phyloP scores from a whole-genome alignment of 2,797 vertebrate species.

The Darevskia mixta region DNA sequence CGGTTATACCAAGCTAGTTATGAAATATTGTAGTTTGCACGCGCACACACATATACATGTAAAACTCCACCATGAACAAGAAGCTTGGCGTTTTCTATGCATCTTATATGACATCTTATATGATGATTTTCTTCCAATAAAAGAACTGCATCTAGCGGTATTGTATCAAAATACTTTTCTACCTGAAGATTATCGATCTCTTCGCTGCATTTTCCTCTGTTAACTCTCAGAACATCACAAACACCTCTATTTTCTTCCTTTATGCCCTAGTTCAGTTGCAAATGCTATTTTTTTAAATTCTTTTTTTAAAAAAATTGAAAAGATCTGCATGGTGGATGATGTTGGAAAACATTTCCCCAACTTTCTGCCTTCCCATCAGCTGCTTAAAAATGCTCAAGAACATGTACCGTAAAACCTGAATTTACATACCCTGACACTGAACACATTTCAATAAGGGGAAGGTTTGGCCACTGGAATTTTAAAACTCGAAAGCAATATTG shows the following conservation, averaged over 20 bases:
- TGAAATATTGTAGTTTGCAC: not conserved
- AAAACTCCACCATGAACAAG: constrained; percentile 12
- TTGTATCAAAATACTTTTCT: not conserved
- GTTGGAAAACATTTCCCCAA: not conserved
- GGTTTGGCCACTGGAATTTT: not conserved
- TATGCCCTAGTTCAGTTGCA: not conserved
- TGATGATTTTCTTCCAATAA: constrained; percentile 7
- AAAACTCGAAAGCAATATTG: constrained; percentile 29
- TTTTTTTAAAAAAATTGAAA: not conserved
- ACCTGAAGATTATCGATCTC: not conserved
- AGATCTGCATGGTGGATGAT: not conserved
- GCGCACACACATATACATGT: not conserved
- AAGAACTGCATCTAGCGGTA: not conserved
- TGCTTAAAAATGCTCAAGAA: not conserved
- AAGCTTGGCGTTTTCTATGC: constrained; percentile 30
- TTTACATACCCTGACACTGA: not conserved
- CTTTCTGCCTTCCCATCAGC: not conserved
- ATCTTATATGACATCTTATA: constrained; percentile 14
- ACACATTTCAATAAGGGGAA: not conserved
- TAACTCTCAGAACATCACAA: not conserved
- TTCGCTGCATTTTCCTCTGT: not conserved
- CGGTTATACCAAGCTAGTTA: not conserved
- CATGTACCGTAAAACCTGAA: not conserved
- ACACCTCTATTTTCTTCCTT: no score
- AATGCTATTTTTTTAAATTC: not conserved